Percentiles rank a stretch among this genome's conserved stretches.
Evolutionary conservation across 2,797 vertebrate genomes (phyloP).

Genomic region (Trichosurus vulpecula): DNA sequence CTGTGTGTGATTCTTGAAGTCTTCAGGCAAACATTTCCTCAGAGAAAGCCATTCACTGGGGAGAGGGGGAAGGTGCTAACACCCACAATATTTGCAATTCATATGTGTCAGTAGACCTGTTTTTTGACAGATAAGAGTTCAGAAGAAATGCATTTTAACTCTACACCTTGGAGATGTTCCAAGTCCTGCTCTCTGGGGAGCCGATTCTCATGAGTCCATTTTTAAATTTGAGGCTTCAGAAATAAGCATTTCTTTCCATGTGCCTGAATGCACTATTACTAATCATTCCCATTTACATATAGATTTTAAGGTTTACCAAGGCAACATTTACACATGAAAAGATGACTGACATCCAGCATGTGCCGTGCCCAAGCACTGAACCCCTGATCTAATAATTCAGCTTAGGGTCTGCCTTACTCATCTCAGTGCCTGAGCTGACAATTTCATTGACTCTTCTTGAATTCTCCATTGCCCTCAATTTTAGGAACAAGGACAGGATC

Average conservation of each 20-base stretch:
- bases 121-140: background rate
- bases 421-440: background rate
- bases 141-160: background rate
- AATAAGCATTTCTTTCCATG: background rate
- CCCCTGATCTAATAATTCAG: background rate
- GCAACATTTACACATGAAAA: background rate
- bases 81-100: background rate
- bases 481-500: background rate
- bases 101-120: background rate
- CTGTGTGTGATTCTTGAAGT: background rate
- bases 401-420: background rate
- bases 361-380: background rate
- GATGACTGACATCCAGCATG: background rate
- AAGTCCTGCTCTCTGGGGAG: background rate
- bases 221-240: background rate
- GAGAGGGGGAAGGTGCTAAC: background rate
- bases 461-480: background rate
- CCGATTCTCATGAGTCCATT: background rate
- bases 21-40: background rate
- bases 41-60: background rate
- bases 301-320: background rate
- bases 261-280: background rate
- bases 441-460: background rate
- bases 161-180: background rate
- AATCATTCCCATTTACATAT: background rate